phyloP scores from a whole-genome alignment of 2,797 vertebrate genomes.

The Acanthurus leucopareius region DNA sequence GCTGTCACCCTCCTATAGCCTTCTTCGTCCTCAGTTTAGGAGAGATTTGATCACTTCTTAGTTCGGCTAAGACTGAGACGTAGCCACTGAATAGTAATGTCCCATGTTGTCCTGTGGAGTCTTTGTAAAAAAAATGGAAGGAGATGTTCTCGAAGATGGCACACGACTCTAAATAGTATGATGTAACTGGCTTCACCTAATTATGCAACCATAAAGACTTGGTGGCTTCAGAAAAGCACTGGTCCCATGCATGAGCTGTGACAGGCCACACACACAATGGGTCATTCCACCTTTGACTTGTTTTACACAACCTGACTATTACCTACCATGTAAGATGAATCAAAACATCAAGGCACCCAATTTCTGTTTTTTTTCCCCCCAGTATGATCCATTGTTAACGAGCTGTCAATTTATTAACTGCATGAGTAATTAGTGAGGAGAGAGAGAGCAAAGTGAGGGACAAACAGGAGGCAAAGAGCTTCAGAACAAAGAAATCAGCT shows the following conservation, averaged over 20 bases:
- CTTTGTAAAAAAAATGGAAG: conserved; percentile 12
- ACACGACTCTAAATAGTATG: background rate
- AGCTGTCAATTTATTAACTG: conserved; percentile 18
- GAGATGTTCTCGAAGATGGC: conserved; percentile 6
- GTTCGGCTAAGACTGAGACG: conserved; percentile 30
- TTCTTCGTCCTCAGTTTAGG: conserved; percentile 61
- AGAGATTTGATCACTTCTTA: conserved; percentile 57
- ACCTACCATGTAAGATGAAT: too few relatives aligned
- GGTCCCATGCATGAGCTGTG: too few relatives aligned
- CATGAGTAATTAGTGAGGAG: conserved; percentile 17
- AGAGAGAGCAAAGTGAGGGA: background rate
- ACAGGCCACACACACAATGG: background rate
- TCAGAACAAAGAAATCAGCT: conserved; percentile 41
- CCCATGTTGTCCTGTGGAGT: background rate
- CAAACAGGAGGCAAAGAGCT: conserved; percentile 5
- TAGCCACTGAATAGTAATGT: conserved; percentile 46
- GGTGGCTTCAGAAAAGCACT: background rate
- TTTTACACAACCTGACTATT: conserved; percentile 10
- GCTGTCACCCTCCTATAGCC: conserved; percentile 58
- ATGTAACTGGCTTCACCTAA: background rate
- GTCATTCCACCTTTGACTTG: background rate
- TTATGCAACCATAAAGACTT: background rate
- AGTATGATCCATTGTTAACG: background rate
- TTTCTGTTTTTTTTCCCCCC: background rate
- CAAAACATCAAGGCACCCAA: background rate